Conservation (phyloP, 35 echinoderm and acorn worm genomes). For the Eucidaris tribuloides region DNA sequence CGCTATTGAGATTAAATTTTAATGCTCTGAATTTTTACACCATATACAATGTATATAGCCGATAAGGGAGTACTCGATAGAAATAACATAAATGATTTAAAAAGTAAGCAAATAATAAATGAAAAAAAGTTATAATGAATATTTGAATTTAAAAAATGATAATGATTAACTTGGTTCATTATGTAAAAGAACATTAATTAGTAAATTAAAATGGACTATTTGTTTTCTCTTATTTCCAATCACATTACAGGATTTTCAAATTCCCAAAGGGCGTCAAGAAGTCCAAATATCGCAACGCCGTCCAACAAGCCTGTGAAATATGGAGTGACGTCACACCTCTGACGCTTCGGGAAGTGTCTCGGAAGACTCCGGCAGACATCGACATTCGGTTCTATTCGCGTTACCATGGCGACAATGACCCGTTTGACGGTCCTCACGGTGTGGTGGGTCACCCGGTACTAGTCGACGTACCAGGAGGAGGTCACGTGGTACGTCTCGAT, state of each 20-base stretch:
- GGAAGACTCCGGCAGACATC: background rate
- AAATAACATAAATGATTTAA: no score
- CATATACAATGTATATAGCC: no score
- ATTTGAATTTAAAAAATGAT: no score
- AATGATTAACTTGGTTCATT: no score
- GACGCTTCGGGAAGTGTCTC: conserved; percentile 4
- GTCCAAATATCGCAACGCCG: background rate
- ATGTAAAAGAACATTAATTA: no score
- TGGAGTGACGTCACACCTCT: conserved; percentile 43
- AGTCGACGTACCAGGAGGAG: background rate
- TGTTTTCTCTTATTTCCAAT: no score
- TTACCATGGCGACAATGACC: background rate
- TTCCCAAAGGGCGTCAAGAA: conserved; percentile 1
- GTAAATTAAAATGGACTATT: no score
- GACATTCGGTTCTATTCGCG: conserved; percentile 15
- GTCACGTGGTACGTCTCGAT: background rate
- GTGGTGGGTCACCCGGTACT: background rate
- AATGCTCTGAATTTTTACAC: no score
- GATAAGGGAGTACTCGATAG: no score
- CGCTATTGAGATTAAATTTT: no score
- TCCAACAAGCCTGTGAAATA: background rate
- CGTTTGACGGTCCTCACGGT: background rate
- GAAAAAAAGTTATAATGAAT: no score
- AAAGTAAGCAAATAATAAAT: no score
- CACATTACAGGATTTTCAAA: conserved; percentile 27